Base-by-base conservation (phyloP, 1,140 invertebrate genomes). In the Bombus huntii region DNA sequence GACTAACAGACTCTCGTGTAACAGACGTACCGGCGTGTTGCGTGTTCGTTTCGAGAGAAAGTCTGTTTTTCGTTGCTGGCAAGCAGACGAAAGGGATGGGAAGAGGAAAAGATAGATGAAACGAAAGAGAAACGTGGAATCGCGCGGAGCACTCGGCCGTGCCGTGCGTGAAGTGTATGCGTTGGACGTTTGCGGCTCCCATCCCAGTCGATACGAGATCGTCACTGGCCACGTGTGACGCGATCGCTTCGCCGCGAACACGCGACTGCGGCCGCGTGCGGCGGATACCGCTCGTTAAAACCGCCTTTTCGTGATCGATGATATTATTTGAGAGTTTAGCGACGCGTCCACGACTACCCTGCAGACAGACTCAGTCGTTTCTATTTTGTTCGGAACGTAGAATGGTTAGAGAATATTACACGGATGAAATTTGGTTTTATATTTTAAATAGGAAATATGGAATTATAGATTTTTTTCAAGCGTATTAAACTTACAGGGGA, bases 151-250 rank as follows among this genome's bases (percentile, higher is more conserved):
- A 34, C 3, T 28, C 25, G 28, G 10, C 42, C 57, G 59, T 37
- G 9, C 25, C 2, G 0, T 13, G 28, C 39, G 37, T 34, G 13
- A 9, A 13, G 70, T 42, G 59, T 18, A 22, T 31, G 74, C 44
- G 74, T 70, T 39, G 74, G 2, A 70, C 65, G 28, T 25, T 18
- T 66, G n/a, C n/a, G 65, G 62, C 57, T 83, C 25, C 62, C 2
- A 77, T 70, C 28, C 4, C 44, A 77, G 62, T 70, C 82, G 82
- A 83, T 83, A 83, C 62, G 44, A 53, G 18, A 83, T 83, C 82
- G 74, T 28, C 37, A 28, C 25, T 37, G 34, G 73, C 71, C 70
- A 57, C 73, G 42, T 28, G 47, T 25, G 47, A 70, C 74, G 74
- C 34, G 74, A 83, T 83, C 82, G 34, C 59, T 71, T 78, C 66